Percentiles rank a stretch among this genome's conserved stretches.
phyloP scores from a whole-genome alignment of 1,140 invertebrate genomes.

The Conus betulinus region DNA sequence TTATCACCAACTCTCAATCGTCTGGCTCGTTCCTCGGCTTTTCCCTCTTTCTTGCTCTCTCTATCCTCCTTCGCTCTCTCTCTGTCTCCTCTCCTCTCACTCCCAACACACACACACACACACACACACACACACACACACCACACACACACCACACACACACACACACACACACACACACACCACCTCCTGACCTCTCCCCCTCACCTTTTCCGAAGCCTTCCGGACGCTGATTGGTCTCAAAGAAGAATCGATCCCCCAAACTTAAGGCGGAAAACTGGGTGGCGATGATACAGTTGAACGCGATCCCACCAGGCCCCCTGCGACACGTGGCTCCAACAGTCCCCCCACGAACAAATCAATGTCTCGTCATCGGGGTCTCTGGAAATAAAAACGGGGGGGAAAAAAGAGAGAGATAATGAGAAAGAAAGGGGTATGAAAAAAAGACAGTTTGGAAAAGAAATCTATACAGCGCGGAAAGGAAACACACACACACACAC shows the following conservation, averaged over 20 bases:
- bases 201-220: neutral
- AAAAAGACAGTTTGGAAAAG: too few relatives aligned
- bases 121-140: too few relatives aligned
- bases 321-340: constrained; percentile 88
- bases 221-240: neutral
- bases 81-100: too few relatives aligned
- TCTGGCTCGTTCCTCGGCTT: too few relatives aligned
- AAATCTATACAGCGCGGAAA: neutral
- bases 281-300: constrained; percentile 95
- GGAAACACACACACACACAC: neutral
- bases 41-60: too few relatives aligned
- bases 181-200: neutral
- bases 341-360: constrained; percentile 77
- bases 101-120: too few relatives aligned
- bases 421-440: neutral
- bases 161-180: neutral
- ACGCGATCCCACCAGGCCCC: constrained; percentile 93
- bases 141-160: neutral
- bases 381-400: too few relatives aligned
- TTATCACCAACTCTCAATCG: too few relatives aligned
- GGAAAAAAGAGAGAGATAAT: neutral
- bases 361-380: neutral
- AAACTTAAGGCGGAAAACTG: constrained; percentile 91
- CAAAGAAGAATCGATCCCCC: constrained; percentile 96
- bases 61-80: too few relatives aligned